Evolutionary conservation across 53 echinoderm and acorn worm species (phyloP).

Genomic region (Temnopleurus reevesii): DNA sequence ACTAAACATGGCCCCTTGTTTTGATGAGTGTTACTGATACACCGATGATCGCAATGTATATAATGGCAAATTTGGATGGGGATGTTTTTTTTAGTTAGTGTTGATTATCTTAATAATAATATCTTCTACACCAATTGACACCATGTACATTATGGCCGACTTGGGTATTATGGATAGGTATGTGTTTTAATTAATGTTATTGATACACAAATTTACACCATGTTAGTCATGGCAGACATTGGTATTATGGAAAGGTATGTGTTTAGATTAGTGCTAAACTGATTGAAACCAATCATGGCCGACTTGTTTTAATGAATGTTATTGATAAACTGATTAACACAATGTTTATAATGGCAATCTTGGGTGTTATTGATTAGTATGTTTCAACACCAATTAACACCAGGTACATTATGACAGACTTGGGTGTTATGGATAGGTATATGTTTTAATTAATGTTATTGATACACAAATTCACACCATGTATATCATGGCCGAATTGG

Average conservation of each 20-base stretch:
- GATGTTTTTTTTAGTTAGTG: too few species aligned
- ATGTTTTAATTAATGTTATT: slow-evolving; percentile 88
- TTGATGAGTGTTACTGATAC: too few species aligned
- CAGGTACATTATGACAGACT: slow-evolving; percentile 91
- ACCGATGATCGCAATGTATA: too few species aligned
- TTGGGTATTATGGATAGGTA: slow-evolving; percentile 75
- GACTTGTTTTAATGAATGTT: too few species aligned
- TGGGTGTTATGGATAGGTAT: slow-evolving; percentile 75
- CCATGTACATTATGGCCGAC: slow-evolving; percentile 92
- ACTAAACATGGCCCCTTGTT: too few species aligned
- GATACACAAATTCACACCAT: slow-evolving; percentile 89
- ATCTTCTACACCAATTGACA: slow-evolving; percentile 78
- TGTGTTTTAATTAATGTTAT: slow-evolving; percentile 92
- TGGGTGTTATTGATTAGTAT: too few species aligned
- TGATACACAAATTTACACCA: slow-evolving; percentile 85
- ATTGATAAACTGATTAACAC: too few species aligned
- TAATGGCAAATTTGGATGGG: too few species aligned
- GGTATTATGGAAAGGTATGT: slow-evolving; percentile 81
- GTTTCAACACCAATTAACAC: slow-evolving; percentile 79
- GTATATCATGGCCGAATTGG: slow-evolving; percentile 94
- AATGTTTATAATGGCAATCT: too few species aligned
- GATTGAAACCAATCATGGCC: too few species aligned
- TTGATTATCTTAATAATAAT: too few species aligned
- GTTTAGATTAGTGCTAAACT: slow-evolving; percentile 14
- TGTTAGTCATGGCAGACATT: slow-evolving; percentile 94